Conservation (phyloP, 2,797 vertebrate genomes). For the Alfaro cultratus region DNA sequence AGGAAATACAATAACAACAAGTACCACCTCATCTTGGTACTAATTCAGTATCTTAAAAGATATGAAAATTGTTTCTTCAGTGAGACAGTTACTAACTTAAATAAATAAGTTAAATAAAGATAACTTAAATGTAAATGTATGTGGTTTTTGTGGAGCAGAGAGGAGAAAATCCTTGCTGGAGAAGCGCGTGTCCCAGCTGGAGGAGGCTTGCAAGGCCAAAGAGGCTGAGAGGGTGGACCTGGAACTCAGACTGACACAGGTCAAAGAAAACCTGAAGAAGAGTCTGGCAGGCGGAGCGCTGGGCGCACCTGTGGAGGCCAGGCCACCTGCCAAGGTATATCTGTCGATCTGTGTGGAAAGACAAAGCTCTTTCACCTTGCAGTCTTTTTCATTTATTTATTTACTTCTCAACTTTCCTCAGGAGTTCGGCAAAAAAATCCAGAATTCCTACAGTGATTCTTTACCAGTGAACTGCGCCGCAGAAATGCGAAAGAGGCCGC, state of each 20-base stretch:
- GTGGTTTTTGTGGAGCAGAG: slow-evolving; percentile 71
- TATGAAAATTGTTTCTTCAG: background rate
- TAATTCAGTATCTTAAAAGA: background rate
- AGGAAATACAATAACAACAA: background rate
- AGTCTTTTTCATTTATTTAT: background rate
- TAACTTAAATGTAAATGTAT: background rate
- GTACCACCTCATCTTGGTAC: background rate
- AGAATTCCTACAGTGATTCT: slow-evolving; percentile 78
- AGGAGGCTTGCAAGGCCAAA: slow-evolving; percentile 86
- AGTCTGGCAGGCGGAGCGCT: slow-evolving; percentile 87
- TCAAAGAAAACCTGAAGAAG: slow-evolving; percentile 91
- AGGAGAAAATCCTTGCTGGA: slow-evolving; percentile 79
- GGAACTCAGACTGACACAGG: slow-evolving; percentile 87
- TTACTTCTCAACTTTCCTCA: slow-evolving; percentile 15
- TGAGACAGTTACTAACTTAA: too few species aligned
- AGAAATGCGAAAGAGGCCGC: slow-evolving; percentile 87
- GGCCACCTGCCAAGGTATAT: slow-evolving; percentile 79
- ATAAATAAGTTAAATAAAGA: too few species aligned
- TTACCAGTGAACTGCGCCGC: slow-evolving; percentile 89
- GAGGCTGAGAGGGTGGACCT: slow-evolving; percentile 88
- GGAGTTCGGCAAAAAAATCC: slow-evolving; percentile 60
- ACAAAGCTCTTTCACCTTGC: background rate
- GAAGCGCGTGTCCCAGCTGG: slow-evolving; percentile 79
- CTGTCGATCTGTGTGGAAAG: background rate
- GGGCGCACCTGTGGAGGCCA: slow-evolving; percentile 79